Evolutionary conservation across 2,113 vertebrate species (phyloP), one percentile per base, ranked within the genome.

Genomic region (Otocyon megalotis): DNA sequence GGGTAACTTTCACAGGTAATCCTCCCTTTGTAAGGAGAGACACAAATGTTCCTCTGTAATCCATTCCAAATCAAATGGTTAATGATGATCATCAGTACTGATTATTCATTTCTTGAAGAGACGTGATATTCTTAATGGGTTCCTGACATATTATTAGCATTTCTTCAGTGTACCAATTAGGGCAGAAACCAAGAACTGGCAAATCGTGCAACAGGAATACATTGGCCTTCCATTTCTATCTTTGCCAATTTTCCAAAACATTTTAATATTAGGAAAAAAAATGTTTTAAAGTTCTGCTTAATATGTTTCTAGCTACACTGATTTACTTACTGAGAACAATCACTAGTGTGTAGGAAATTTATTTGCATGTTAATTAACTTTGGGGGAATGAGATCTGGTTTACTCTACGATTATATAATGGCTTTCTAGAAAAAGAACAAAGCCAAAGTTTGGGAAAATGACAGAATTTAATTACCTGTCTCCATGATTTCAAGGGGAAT

Each of bases 281-380:
- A 53, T 28, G 4, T 19, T 67, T 20, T 35, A 54, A 84, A 20
- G 4, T 81, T 79, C 60, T 86, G 13, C n/a, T 96, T 77, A 65
- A 90, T 94, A 48, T 28, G 0, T 90, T 88, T 84, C 30, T 53
- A 95, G 53, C 35, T 95, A 93, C 26, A 90, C 1, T 86, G 65
- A 92, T 85, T 81, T 87, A 82, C 74, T 84, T 93, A 90, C 43
- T 30, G 43, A 77, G 43, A 97, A 92, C 48, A 92, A 95, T 88
- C 54, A 77, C 24, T 37, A 96, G 48, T n/a, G 4, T 76, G 19
- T 30, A 65, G 62, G 15, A 96, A 96, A 94, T 95, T 93, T 97
- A 97, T 96, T 96, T 98, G 79, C 81, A 94, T 96, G 60, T 67
- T 94, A 93, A 97, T 97, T 97, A 95, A 96, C 71, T 80, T 93